phyloP scores from a whole-genome alignment of 2,888 invertebrate genomes.

The Trypoxylon attenuatum region DNA sequence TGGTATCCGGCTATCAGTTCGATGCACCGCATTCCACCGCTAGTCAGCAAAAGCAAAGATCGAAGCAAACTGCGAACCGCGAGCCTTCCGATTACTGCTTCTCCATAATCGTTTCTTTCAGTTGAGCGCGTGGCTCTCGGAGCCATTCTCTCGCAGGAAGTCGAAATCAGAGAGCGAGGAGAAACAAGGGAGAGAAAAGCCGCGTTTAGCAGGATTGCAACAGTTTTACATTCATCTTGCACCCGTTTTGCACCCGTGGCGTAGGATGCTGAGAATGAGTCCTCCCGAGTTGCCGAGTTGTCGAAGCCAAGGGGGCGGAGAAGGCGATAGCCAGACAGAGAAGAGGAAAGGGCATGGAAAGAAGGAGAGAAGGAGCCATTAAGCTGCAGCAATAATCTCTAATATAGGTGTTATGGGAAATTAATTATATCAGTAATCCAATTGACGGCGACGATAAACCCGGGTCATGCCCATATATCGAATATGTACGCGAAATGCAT shows the following conservation, averaged over 20 bases:
- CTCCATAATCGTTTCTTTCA: slow-evolving; percentile 2
- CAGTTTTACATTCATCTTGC: too few relatives aligned
- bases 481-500: slow-evolving; percentile 41
- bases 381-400: slow-evolving; percentile 77
- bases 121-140: slow-evolving; percentile 19
- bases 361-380: slow-evolving; percentile 40
- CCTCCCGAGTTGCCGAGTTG: neutral
- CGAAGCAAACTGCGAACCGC: neutral
- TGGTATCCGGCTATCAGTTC: neutral
- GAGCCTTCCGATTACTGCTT: neutral
- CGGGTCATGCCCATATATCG: slow-evolving; percentile 40
- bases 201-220: too few relatives aligned
- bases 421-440: slow-evolving; percentile 44
- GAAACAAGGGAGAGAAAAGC: neutral
- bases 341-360: neutral
- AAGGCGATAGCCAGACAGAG: slow-evolving; percentile 14
- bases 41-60: neutral
- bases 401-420: slow-evolving; percentile 64
- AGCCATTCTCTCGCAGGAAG: slow-evolving; percentile 8
- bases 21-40: neutral
- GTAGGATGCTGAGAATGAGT: neutral
- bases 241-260: neutral
- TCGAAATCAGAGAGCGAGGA: slow-evolving; percentile 9
- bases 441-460: slow-evolving; percentile 36
- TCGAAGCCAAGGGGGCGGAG: slow-evolving; percentile 29